A percentile compares a stretch with the other conserved stretches of the same genome.
These are phyloP conservation scores for Eremobia ochroleuca DNA, from an alignment of 2,888 invertebrate genomes.

Conservation along the genomic window DNA sequence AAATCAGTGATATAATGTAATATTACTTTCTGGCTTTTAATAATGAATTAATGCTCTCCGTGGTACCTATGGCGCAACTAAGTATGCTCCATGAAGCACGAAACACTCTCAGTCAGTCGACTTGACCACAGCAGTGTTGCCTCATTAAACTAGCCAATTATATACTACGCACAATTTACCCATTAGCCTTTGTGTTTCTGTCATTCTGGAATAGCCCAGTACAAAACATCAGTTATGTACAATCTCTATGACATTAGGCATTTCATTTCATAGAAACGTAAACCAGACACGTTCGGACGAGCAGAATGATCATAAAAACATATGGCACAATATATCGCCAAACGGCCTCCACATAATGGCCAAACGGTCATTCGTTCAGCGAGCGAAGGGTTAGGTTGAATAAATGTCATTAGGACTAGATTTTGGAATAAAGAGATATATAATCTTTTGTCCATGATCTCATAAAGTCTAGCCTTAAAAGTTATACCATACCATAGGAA, in stretches of 20 bases:
- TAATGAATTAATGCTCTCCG: neutral
- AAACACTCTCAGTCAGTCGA: slow-evolving; percentile 20
- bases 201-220: neutral
- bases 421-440: slow-evolving; percentile 41
- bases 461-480: slow-evolving; percentile 25
- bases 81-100: slow-evolving; percentile 17
- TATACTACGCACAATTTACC: slow-evolving; percentile 8
- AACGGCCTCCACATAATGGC: slow-evolving; percentile 44
- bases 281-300: slow-evolving; percentile 66
- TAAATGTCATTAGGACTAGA: slow-evolving; percentile 47
- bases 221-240: neutral
- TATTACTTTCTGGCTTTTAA: neutral
- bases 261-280: slow-evolving; percentile 33
- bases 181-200: slow-evolving; percentile 5
- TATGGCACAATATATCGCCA: slow-evolving; percentile 60
- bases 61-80: slow-evolving; percentile 2
- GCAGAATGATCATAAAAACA: slow-evolving; percentile 72
- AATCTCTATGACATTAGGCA: slow-evolving; percentile 10
- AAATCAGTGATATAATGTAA: neutral
- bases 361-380: slow-evolving; percentile 47
- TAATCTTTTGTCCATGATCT: slow-evolving; percentile 20
- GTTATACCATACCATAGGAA: too few species aligned
- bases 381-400: slow-evolving; percentile 40
- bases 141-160: slow-evolving; percentile 21
- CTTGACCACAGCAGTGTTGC: slow-evolving; percentile 2